These are phyloP conservation scores for Leptodactylus fallax DNA, from an alignment of 2,797 vertebrate species.

Conservation along the genomic window DNA sequence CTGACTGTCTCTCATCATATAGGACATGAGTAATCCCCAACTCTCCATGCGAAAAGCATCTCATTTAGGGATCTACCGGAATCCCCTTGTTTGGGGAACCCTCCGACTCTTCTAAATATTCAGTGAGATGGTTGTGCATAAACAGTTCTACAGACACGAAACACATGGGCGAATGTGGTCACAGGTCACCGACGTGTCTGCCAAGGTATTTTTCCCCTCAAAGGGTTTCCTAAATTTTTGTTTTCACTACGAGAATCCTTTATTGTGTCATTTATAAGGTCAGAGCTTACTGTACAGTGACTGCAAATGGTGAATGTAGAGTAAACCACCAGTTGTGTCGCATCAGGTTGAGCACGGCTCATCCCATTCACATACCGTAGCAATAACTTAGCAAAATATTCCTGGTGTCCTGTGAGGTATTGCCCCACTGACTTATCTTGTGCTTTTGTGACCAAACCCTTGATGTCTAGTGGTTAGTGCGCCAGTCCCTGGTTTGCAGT, in stretches of 20 bases:
- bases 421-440: too few species aligned
- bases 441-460: not conserved
- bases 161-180: not conserved
- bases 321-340: not conserved
- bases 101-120: not conserved
- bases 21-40: slow-evolving; percentile 1
- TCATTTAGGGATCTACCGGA: not conserved
- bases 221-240: not conserved
- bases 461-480: not conserved
- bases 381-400: too few species aligned
- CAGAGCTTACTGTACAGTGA: not conserved
- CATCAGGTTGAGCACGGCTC: not conserved
- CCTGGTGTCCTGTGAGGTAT: not conserved
- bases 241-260: slow-evolving; percentile 5
- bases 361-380: not conserved
- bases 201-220: not conserved
- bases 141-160: not conserved
- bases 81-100: slow-evolving; percentile 16
- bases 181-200: not conserved
- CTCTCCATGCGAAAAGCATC: not conserved
- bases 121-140: not conserved
- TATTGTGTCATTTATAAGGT: slow-evolving; percentile 1
- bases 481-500: not conserved
- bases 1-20: not conserved
- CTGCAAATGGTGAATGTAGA: not conserved